Percentiles rank a stretch among this genome's conserved stretches.
Evolutionary conservation across 2,888 invertebrate genomes (phyloP).

Genomic region (Apantesis nais): DNA sequence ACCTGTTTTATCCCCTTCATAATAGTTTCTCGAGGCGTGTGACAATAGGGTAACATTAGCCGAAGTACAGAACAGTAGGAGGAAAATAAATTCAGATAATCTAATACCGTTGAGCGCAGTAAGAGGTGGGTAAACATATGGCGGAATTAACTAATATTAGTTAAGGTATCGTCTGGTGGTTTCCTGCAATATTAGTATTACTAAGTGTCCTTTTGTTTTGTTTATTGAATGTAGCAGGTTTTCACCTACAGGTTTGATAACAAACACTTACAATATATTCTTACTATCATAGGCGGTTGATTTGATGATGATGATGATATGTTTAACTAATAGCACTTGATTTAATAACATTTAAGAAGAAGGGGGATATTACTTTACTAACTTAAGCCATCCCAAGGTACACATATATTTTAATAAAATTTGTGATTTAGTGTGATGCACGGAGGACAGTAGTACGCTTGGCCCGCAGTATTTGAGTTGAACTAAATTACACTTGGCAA

Average conservation of each 20-base stretch:
- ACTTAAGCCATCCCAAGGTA: background rate
- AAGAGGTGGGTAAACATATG: conserved; percentile 68
- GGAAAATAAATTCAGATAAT: conserved; percentile 72
- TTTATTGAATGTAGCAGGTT: background rate
- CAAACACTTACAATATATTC: background rate
- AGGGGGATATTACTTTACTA: no score
- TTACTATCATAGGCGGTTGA: no score
- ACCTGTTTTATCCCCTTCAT: conserved; percentile 52
- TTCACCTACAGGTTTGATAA: no score
- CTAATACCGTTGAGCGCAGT: conserved; percentile 59
- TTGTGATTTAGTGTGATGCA: no score
- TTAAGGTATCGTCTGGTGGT: conserved; percentile 23
- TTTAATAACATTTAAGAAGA: background rate
- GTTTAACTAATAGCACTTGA: background rate
- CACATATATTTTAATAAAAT: no score
- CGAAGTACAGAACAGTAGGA: conserved; percentile 46
- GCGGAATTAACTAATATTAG: conserved; percentile 70
- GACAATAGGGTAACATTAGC: conserved; percentile 52
- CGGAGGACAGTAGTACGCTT: no score
- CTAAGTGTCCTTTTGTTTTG: conserved; percentile 16
- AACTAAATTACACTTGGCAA: background rate
- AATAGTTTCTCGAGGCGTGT: conserved; percentile 50
- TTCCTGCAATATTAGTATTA: conserved; percentile 17
- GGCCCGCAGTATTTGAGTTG: no score
- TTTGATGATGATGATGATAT: no score